These are phyloP conservation scores for Mionectes olivaceus DNA, from an alignment of 2,797 vertebrate genomes.

Conservation along the genomic window DNA sequence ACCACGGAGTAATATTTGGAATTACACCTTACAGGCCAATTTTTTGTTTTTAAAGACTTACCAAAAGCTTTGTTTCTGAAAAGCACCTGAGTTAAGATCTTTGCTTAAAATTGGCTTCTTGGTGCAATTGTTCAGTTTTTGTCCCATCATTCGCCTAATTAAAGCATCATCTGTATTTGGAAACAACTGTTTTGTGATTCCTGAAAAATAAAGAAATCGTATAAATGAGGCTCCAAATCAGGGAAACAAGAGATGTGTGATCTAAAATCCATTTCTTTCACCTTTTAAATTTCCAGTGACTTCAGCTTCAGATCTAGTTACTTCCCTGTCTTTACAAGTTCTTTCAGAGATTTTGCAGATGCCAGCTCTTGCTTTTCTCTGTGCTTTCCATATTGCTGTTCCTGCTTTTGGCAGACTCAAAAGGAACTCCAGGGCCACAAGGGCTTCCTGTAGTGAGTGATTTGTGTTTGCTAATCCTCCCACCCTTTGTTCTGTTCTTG, in stretches of 20 bases:
- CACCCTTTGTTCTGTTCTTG: neutral
- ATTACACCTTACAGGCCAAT: neutral
- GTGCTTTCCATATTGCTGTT: neutral
- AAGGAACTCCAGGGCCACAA: neutral
- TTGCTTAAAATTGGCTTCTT: slow-evolving; percentile 80
- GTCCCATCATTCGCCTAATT: slow-evolving; percentile 81
- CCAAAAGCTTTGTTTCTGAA: slow-evolving; percentile 71
- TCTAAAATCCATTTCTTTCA: neutral
- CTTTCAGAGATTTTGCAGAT: neutral
- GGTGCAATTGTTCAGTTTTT: slow-evolving; percentile 82
- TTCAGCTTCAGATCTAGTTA: neutral
- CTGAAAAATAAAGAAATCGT: slow-evolving; percentile 55
- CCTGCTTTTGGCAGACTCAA: neutral
- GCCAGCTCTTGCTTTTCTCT: neutral
- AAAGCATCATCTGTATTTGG: slow-evolving; percentile 79
- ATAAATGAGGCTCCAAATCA: neutral
- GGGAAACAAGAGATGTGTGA: neutral
- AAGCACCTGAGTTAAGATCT: slow-evolving; percentile 76
- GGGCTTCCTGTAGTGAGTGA: neutral
- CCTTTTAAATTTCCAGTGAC: neutral
- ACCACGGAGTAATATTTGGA: neutral
- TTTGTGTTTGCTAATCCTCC: neutral
- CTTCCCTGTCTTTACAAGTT: neutral
- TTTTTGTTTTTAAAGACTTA: slow-evolving; percentile 42
- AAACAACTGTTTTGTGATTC: slow-evolving; percentile 80